phyloP scores from a whole-genome alignment of 1,140 invertebrate genomes.

The Vanessa tameamea region DNA sequence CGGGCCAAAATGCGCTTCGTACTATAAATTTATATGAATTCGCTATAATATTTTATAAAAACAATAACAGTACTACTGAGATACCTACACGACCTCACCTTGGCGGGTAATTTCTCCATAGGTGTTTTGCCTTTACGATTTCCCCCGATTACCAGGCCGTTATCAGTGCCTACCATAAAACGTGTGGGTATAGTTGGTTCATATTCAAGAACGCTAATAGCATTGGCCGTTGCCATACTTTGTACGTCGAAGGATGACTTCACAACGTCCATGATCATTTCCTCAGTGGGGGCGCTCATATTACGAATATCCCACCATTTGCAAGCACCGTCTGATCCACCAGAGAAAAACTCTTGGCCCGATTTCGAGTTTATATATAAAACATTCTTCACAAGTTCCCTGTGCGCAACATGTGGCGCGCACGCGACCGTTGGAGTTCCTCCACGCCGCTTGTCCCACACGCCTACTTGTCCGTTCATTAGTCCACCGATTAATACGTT shows the following conservation, averaged over 20 bases:
- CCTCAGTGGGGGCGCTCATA: constrained; percentile 88
- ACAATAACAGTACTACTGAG: not conserved
- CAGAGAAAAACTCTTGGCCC: constrained; percentile 92
- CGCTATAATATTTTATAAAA: too few species aligned
- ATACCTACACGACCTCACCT: constrained; percentile 57
- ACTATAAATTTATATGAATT: constrained; percentile 73
- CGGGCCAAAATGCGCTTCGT: constrained; percentile 91
- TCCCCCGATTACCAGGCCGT: constrained; percentile 88
- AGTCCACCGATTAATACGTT: constrained; percentile 83
- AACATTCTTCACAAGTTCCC: constrained; percentile 88
- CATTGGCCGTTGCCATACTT: constrained; percentile 85
- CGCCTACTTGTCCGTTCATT: constrained; percentile 81
- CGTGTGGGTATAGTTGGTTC: constrained; percentile 95
- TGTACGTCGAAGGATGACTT: constrained; percentile 85
- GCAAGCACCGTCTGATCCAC: constrained; percentile 92
- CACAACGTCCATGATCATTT: constrained; percentile 88
- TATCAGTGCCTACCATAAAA: constrained; percentile 87
- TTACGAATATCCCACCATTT: constrained; percentile 94
- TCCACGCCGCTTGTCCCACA: constrained; percentile 89
- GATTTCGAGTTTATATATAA: constrained; percentile 92
- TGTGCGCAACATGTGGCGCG: constrained; percentile 86
- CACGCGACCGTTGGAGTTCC: constrained; percentile 83
- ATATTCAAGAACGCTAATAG: constrained; percentile 91
- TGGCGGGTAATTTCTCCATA: constrained; percentile 87
- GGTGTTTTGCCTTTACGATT: constrained; percentile 91